Evolutionary conservation across 2,888 invertebrate genomes (phyloP).

Genomic region (Orchesella flavescens): DNA sequence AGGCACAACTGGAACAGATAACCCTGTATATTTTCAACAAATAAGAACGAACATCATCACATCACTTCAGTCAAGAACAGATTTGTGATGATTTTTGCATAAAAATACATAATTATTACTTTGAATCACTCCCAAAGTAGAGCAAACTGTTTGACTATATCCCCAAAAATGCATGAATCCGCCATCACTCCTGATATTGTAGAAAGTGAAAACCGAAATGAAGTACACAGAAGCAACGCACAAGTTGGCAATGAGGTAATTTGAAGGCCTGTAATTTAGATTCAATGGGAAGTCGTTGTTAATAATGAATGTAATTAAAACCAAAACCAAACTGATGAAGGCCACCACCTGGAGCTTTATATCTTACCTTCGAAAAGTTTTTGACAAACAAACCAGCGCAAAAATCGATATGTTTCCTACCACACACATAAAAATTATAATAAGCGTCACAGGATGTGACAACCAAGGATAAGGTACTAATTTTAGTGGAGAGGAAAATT

Average conservation of each 20-base stretch:
- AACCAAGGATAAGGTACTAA: conserved; percentile 40
- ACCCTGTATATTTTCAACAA: conserved; percentile 27
- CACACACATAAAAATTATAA: conserved; percentile 38
- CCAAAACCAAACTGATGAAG: too few relatives aligned
- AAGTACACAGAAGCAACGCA: conserved; percentile 62
- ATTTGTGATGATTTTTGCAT: too few relatives aligned
- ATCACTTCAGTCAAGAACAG: too few relatives aligned
- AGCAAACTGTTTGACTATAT: conserved; percentile 43
- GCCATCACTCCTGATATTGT: conserved; percentile 35
- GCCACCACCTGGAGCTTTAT: too few relatives aligned
- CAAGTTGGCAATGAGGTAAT: conserved; percentile 66
- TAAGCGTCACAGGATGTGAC: conserved; percentile 27
- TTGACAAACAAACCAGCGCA: conserved; percentile 54
- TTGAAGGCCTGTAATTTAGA: conserved; percentile 56
- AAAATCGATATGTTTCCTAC: conserved; percentile 55
- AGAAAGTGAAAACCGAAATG: conserved; percentile 38
- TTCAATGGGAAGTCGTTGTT: too few relatives aligned
- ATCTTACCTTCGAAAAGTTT: conserved; percentile 64
- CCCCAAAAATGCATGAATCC: conserved; percentile 27
- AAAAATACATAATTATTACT: conserved; percentile 37
- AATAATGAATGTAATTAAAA: too few relatives aligned
- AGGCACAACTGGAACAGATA: conserved; percentile 53
- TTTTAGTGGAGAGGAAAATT: background rate
- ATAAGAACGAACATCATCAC: background rate
- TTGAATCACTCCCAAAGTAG: conserved; percentile 38